Percentiles rank a stretch among this genome's conserved stretches.
phyloP scores from a whole-genome alignment of 2,113 vertebrate species.

The Myanophis thanlyinensis region DNA sequence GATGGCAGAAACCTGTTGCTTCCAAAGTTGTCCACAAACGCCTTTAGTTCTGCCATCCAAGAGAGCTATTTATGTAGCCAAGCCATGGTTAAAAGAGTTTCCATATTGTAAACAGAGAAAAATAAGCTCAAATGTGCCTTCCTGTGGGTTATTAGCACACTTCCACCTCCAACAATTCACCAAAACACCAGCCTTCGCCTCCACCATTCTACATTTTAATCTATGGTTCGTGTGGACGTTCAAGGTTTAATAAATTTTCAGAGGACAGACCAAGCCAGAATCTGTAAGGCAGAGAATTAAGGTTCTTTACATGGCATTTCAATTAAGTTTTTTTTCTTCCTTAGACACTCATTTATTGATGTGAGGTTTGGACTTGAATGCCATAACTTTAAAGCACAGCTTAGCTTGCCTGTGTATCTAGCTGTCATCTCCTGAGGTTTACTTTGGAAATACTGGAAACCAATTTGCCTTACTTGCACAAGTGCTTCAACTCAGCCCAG shows the following conservation, averaged over 20 bases:
- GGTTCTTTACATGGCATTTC: conserved; percentile 59
- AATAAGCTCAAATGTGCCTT: conserved; percentile 32
- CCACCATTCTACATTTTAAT: conserved; percentile 44
- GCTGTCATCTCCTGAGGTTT: conserved; percentile 60
- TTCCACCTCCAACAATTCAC: conserved; percentile 57
- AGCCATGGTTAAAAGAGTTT: conserved; percentile 41
- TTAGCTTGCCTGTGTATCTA: conserved; percentile 59
- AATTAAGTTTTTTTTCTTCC: conserved; percentile 51
- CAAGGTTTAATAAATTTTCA: conserved; percentile 55
- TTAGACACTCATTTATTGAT: conserved; percentile 65
- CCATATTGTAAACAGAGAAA: conserved; percentile 40
- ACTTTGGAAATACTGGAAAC: conserved; percentile 59
- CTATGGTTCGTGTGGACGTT: conserved; percentile 39
- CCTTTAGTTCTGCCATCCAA: conserved; percentile 4
- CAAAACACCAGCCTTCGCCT: conserved; percentile 49
- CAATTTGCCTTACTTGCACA: conserved; percentile 60
- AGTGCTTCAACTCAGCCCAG: conserved; percentile 48
- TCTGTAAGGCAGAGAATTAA: conserved; percentile 56
- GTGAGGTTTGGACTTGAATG: conserved; percentile 61
- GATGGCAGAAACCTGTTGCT: background rate
- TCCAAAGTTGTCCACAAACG: background rate
- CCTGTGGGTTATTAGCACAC: conserved; percentile 46
- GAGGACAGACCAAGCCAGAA: conserved; percentile 47
- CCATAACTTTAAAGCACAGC: conserved; percentile 58
- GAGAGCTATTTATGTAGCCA: conserved; percentile 34